These are phyloP conservation scores for Leucozona laternaria DNA, from an alignment of 2,888 invertebrate genomes.

Conservation along the genomic window DNA sequence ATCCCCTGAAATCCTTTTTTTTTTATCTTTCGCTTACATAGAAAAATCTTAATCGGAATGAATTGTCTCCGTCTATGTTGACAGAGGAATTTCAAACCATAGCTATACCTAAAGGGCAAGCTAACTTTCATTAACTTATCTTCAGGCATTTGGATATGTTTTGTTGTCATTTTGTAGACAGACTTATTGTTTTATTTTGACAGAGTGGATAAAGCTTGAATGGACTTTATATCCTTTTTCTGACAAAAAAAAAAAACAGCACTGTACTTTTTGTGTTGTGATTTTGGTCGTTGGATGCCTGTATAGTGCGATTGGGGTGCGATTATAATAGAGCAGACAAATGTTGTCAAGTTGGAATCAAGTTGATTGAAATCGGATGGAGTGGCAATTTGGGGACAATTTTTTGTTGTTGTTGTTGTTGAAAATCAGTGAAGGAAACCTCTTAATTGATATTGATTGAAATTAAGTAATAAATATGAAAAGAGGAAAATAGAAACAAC, in stretches of 20 bases:
- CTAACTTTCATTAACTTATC: conserved; percentile 66
- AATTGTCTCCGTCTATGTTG: conserved; percentile 66
- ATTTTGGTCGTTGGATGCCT: background rate
- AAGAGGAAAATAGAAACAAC: no score
- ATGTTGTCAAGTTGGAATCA: conserved; percentile 44
- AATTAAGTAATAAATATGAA: background rate
- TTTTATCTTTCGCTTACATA: conserved; percentile 42
- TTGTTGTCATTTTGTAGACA: conserved; percentile 63
- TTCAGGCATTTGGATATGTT: conserved; percentile 63
- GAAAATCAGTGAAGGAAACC: background rate
- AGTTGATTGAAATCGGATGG: conserved; percentile 61
- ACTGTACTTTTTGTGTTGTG: background rate
- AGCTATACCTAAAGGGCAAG: conserved; percentile 4
- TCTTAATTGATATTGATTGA: background rate
- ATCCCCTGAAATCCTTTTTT: conserved; percentile 58
- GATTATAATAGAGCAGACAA: conserved; percentile 39
- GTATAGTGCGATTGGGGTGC: background rate
- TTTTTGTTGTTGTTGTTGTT: conserved; percentile 3
- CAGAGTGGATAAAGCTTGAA: conserved; percentile 12
- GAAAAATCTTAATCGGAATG: conserved; percentile 64
- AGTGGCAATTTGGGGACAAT: background rate
- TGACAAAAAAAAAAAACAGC: conserved; percentile 15
- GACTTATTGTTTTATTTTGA: conserved; percentile 60
- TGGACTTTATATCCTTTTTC: conserved; percentile 41
- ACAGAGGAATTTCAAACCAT: conserved; percentile 58